A percentile compares a stretch with the other conserved stretches of the same genome.
Conservation (phyloP, 2,797 vertebrate genomes). For the Rhodeus uyekii region DNA sequence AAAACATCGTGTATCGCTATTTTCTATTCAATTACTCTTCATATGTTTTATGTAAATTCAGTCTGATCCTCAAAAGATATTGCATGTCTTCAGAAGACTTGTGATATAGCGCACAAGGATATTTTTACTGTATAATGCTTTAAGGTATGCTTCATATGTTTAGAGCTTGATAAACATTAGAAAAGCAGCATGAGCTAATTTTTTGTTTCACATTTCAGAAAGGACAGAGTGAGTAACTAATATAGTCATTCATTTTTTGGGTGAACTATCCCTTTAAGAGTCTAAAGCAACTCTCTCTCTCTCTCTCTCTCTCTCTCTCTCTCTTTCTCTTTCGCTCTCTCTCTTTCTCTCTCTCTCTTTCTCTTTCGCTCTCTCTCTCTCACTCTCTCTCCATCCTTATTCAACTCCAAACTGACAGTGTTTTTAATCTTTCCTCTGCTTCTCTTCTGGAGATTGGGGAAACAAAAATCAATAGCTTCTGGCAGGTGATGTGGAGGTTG, state of each 20-base stretch:
- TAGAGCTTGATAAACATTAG: background rate
- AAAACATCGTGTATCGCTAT: too few relatives aligned
- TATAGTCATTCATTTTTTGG: background rate
- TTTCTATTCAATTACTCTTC: background rate
- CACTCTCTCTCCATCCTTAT: slow-evolving; percentile 86
- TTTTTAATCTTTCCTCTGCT: slow-evolving; percentile 99
- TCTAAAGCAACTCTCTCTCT: background rate
- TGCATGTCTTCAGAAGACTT: background rate
- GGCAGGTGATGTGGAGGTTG: slow-evolving; percentile 94
- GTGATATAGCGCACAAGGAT: background rate
- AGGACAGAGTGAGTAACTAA: background rate
- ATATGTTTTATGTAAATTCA: background rate
- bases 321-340: too few relatives aligned
- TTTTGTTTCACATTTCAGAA: background rate
- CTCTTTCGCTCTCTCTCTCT: slow-evolving; percentile 22
- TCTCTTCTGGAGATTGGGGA: slow-evolving; percentile 96
- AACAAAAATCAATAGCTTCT: slow-evolving; percentile 98
- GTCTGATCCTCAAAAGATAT: background rate
- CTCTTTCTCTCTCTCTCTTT: slow-evolving; percentile 7
- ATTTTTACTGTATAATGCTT: background rate
- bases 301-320: too few relatives aligned
- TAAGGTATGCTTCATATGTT: background rate
- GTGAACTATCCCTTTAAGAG: background rate
- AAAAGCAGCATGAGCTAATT: background rate
- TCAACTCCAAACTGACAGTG: slow-evolving; percentile 98